These are phyloP conservation scores for Anoplolepis gracilipes DNA, from an alignment of 1,140 invertebrate species.

Conservation along the genomic window DNA sequence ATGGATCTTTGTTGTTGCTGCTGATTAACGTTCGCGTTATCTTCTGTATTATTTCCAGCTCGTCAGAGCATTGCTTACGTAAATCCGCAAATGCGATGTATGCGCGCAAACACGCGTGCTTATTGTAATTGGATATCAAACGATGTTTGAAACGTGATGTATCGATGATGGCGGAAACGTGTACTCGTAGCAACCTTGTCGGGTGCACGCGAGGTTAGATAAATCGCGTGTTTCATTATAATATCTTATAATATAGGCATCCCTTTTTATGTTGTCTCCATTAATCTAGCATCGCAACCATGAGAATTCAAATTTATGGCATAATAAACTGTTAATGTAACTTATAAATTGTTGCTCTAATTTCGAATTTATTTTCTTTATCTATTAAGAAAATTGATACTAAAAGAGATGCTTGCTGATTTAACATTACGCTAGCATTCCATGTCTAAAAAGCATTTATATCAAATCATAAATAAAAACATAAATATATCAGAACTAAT, in stretches of 20 bases:
- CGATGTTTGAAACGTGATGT: conserved; percentile 30
- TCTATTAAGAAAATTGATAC: no score
- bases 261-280: not conserved
- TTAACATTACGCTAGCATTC: no score
- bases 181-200: not conserved
- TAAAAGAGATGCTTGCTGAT: no score
- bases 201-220: conserved; percentile 15
- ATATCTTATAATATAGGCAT: not conserved
- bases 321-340: no score
- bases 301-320: no score
- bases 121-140: conserved; percentile 59
- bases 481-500: no score
- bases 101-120: not conserved
- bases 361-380: no score
- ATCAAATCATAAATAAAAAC: no score
- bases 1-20: not conserved
- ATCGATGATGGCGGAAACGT: conserved; percentile 27
- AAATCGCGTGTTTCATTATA: not conserved
- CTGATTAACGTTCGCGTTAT: conserved; percentile 26
- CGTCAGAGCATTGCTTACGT: conserved; percentile 45
- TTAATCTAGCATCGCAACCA: not conserved
- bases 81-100: conserved; percentile 41
- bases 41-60: conserved; percentile 38
- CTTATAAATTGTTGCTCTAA: no score
- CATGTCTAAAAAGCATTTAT: no score